Percentiles rank a stretch among this genome's conserved stretches.
Conservation (phyloP, 2,113 vertebrate species). For the Bathybates hornii region DNA sequence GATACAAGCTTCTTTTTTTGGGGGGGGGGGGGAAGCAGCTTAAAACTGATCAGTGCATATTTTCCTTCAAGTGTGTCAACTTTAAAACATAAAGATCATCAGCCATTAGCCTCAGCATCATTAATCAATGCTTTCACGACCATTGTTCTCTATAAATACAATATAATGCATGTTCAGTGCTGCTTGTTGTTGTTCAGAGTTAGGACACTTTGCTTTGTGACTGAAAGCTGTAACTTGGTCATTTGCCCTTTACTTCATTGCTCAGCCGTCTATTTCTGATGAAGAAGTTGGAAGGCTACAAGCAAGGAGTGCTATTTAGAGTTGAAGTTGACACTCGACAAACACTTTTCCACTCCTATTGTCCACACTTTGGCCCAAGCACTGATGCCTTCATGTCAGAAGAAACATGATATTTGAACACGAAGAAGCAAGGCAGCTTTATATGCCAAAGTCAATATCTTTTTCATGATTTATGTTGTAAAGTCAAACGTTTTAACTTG, state of each 20-base stretch:
- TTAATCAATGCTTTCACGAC: neutral
- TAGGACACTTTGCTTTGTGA: conserved; percentile 11
- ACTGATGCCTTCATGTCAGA: neutral
- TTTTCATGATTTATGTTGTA: neutral
- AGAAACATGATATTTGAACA: neutral
- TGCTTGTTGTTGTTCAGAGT: neutral
- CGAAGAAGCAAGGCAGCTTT: neutral
- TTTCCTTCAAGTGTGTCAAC: neutral
- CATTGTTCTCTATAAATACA: neutral
- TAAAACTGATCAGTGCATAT: neutral
- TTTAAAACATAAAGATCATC: neutral
- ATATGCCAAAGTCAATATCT: neutral
- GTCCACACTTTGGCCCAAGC: conserved; percentile 6
- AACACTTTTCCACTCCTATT: conserved; percentile 41
- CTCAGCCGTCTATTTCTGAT: conserved; percentile 51
- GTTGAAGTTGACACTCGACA: conserved; percentile 25
- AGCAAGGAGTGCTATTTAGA: conserved; percentile 43
- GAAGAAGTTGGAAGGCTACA: conserved; percentile 17
- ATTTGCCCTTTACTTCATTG: conserved; percentile 57
- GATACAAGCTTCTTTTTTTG: neutral
- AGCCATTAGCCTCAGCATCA: neutral
- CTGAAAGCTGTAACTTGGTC: conserved; percentile 53
- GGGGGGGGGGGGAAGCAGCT: neutral
- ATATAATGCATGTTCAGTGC: neutral
- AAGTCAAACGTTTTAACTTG: neutral